phyloP scores from a whole-genome alignment of 2,888 invertebrate species.

The Euzetes globulus region DNA sequence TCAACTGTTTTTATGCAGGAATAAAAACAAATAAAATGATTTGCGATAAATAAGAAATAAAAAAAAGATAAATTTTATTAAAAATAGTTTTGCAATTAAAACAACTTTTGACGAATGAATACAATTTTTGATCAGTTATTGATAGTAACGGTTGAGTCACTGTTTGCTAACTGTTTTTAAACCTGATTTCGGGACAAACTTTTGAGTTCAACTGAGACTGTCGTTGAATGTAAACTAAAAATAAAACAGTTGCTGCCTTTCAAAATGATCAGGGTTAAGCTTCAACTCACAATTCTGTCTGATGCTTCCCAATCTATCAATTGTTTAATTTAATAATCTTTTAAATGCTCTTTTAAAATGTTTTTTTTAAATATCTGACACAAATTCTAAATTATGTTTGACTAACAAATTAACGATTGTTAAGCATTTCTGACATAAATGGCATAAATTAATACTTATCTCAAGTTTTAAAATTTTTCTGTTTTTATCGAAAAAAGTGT shows the following conservation, averaged over 20 bases:
- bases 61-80: neutral
- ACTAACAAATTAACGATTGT: neutral
- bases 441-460: too few species aligned
- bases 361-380: neutral
- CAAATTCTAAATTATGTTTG: neutral
- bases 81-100: neutral
- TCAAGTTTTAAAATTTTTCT: too few species aligned
- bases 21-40: too few species aligned
- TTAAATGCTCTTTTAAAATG: neutral
- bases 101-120: neutral
- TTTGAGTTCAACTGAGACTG: neutral
- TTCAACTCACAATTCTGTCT: neutral
- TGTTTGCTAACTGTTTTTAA: neutral
- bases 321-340: neutral
- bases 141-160: slow-evolving; percentile 22
- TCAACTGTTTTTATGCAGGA: too few species aligned
- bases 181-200: neutral
- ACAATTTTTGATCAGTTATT: slow-evolving; percentile 2
- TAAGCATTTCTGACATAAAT: too few species aligned
- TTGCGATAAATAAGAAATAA: neutral
- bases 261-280: too few species aligned
- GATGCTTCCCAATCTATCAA: neutral
- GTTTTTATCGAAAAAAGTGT: too few species aligned
- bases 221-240: neutral
- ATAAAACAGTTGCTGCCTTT: neutral